phyloP scores from a whole-genome alignment of 2,113 vertebrate species.

The Mormyrus iriodes region DNA sequence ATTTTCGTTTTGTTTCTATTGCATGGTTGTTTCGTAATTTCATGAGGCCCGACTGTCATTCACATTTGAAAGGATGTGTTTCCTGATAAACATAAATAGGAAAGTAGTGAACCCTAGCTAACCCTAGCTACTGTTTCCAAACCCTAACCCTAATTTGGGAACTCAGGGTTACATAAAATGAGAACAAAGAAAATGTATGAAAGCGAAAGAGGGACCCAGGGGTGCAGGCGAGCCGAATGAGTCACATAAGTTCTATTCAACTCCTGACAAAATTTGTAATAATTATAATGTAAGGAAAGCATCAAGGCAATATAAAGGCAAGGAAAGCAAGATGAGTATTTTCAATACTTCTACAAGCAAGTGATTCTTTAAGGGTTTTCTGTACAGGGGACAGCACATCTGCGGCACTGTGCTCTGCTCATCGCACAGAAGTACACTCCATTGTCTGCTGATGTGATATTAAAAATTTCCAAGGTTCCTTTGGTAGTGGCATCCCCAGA shows the following conservation, averaged over 20 bases:
- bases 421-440: conserved; percentile 49
- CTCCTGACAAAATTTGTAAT: not conserved
- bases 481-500: conserved; percentile 27
- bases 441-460: conserved; percentile 15
- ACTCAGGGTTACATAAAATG: no score
- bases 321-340: not conserved
- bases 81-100: no score
- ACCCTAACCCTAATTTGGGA: no score
- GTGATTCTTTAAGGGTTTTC: not conserved
- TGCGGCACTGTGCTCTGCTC: conserved; percentile 24
- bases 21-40: not conserved
- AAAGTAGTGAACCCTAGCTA: no score
- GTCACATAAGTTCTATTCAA: not conserved
- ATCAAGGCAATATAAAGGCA: not conserved
- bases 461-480: conserved; percentile 30
- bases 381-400: not conserved
- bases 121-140: no score
- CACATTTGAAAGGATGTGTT: not conserved
- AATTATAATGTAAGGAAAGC: not conserved
- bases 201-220: not conserved
- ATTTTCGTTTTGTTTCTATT: no score
- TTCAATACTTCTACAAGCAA: not conserved
- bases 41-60: not conserved
- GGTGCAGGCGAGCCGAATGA: not conserved
- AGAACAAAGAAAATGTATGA: not conserved